These are phyloP conservation scores for Agonopterix arenella DNA, from an alignment of 2,888 invertebrate genomes.

Conservation along the genomic window DNA sequence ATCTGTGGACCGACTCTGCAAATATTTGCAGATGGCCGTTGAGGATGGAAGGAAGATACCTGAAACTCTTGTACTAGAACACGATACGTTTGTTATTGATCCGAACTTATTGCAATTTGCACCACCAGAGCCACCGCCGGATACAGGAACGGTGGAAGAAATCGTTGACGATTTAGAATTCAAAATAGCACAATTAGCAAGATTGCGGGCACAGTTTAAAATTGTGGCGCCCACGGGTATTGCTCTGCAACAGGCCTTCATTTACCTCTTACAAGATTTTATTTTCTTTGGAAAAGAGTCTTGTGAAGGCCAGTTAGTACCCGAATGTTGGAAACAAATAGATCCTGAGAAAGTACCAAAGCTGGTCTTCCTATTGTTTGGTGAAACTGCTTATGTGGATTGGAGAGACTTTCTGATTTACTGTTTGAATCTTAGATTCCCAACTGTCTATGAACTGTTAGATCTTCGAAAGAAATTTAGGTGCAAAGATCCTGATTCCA, in stretches of 20 bases:
- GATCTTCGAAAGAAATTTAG: constrained; percentile 62
- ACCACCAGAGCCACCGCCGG: constrained; percentile 20
- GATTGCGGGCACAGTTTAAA: constrained; percentile 50
- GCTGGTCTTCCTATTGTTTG: constrained; percentile 67
- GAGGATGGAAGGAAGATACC: constrained; percentile 65
- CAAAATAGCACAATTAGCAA: constrained; percentile 50
- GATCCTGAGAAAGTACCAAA: constrained; percentile 57
- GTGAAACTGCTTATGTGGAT: constrained; percentile 73
- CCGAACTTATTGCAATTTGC: constrained; percentile 57
- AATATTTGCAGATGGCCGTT: constrained; percentile 68
- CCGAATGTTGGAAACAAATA: constrained; percentile 55
- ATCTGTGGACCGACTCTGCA: constrained; percentile 68
- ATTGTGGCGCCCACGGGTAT: constrained; percentile 61
- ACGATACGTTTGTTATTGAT: constrained; percentile 68
- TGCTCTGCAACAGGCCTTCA: constrained; percentile 60
- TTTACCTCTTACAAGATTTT: constrained; percentile 72
- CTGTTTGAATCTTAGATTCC: constrained; percentile 74
- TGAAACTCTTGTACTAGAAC: constrained; percentile 62
- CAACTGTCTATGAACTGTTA: constrained; percentile 72
- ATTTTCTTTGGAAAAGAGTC: constrained; percentile 63
- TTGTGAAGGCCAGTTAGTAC: constrained; percentile 47
- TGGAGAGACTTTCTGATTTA: constrained; percentile 82
- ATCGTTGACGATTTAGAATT: constrained; percentile 38
- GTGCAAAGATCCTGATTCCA: constrained; percentile 54
- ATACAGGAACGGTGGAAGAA: constrained; percentile 28